Evolutionary conservation across 2,797 vertebrate genomes (phyloP).

Genomic region (Vespertilio murinus): DNA sequence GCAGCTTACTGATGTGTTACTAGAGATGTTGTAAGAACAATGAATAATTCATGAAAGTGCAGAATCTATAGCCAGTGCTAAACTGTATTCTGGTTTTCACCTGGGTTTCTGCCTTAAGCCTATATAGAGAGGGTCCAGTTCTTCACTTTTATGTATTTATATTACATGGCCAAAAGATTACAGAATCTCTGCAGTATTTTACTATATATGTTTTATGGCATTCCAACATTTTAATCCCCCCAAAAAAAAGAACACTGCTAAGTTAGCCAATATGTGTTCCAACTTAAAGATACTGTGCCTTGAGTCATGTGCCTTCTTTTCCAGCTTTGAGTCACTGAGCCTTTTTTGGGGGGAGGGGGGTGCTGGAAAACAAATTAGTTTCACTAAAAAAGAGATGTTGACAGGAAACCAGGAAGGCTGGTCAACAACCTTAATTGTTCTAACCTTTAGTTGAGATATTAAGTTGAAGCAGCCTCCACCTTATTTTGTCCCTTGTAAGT

Average conservation of each 20-base stretch:
- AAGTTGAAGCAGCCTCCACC: no score
- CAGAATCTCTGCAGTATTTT: neutral
- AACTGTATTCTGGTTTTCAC: constrained; percentile 45
- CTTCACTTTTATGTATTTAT: neutral
- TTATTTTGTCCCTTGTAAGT: no score
- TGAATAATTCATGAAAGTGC: constrained; percentile 71
- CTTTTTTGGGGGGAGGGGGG: neutral
- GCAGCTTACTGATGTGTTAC: constrained; percentile 64
- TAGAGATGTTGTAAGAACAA: constrained; percentile 59
- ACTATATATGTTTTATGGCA: neutral
- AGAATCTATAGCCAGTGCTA: constrained; percentile 61
- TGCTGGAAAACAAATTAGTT: no score
- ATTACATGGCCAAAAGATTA: neutral
- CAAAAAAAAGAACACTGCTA: neutral
- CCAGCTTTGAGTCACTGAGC: neutral
- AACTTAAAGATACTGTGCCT: neutral
- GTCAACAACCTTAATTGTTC: no score
- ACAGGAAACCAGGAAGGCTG: no score
- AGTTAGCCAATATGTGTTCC: neutral
- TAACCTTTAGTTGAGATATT: no score
- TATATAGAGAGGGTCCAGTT: neutral
- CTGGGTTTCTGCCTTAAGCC: neutral
- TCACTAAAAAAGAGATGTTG: no score
- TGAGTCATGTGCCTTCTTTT: neutral
- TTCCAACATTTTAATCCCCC: neutral